Conservation (phyloP, 1,140 invertebrate species). For the Bombus superbus region DNA sequence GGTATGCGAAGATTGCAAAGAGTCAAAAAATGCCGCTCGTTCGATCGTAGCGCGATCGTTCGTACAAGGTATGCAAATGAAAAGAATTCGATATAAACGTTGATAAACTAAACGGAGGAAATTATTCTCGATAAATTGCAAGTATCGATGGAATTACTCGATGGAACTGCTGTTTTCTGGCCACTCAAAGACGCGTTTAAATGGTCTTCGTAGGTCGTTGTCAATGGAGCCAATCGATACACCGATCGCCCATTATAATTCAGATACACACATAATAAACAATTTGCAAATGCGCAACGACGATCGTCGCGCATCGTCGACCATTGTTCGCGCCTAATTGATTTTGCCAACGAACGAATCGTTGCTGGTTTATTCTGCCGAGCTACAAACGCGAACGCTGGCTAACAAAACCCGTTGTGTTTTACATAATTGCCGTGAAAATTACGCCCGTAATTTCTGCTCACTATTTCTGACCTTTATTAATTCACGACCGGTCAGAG, state of each 20-base stretch:
- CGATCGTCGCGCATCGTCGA: conserved; percentile 18
- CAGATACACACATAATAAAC: conserved; percentile 47
- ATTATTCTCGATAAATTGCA: conserved; percentile 22
- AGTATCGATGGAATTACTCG: neutral
- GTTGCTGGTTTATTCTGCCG: conserved; percentile 14
- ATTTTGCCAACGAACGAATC: conserved; percentile 34
- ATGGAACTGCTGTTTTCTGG: neutral
- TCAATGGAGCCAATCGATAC: neutral
- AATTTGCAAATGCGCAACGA: conserved; percentile 36
- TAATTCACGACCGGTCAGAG: conserved; percentile 9
- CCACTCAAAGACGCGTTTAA: conserved; percentile 12
- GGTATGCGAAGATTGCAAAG: neutral
- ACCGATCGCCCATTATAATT: conserved; percentile 23
- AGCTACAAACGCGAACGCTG: neutral
- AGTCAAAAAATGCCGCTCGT: neutral
- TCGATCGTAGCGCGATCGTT: neutral
- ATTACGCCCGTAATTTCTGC: conserved; percentile 36
- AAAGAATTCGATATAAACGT: neutral
- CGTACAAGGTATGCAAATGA: neutral
- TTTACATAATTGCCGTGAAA: conserved; percentile 52
- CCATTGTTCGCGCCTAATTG: conserved; percentile 42
- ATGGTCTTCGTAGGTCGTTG: neutral
- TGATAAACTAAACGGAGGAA: conserved; percentile 5
- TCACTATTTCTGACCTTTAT: conserved; percentile 42
- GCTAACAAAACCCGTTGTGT: conserved; percentile 22